A percentile compares a stretch with the other conserved stretches of the same genome.
Evolutionary conservation across 2,113 vertebrate genomes (phyloP).

Genomic region (Corvus hawaiiensis): DNA sequence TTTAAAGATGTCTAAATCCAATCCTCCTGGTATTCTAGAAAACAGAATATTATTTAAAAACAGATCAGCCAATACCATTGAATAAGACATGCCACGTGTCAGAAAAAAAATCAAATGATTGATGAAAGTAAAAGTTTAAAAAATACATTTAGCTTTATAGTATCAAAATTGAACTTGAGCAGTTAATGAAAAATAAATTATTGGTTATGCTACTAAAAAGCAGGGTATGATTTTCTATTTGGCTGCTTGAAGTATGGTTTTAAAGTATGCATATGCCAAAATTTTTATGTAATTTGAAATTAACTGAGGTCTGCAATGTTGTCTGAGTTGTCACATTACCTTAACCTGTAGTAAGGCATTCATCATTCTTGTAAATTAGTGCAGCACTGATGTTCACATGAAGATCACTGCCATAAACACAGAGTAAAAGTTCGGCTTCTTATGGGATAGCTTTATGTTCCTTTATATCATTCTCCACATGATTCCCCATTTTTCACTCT

Average conservation of each 20-base stretch:
- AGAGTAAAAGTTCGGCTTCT: background rate
- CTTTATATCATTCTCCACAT: background rate
- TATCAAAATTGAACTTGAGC: background rate
- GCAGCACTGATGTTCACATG: rapidly evolving
- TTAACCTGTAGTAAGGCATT: background rate
- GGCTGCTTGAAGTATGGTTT: background rate
- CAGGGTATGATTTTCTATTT: background rate
- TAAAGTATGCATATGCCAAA: background rate
- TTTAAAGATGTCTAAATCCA: conserved; percentile 34
- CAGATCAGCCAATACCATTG: background rate
- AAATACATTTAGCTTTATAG: background rate
- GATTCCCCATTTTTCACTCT: background rate
- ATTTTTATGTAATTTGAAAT: background rate
- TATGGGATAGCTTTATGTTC: background rate
- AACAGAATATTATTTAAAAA: conserved; percentile 36
- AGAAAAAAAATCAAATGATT: background rate
- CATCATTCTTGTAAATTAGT: background rate
- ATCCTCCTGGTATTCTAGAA: conserved; percentile 19
- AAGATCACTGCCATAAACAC: background rate
- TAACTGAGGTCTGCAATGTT: background rate
- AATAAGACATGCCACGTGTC: background rate
- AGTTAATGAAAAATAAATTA: conserved; percentile 25
- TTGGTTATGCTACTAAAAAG: background rate
- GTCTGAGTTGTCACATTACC: background rate
- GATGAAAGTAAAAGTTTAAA: background rate